These are phyloP conservation scores for Nannoperca obscura DNA, from an alignment of 2,797 vertebrate genomes.

Conservation along the genomic window DNA sequence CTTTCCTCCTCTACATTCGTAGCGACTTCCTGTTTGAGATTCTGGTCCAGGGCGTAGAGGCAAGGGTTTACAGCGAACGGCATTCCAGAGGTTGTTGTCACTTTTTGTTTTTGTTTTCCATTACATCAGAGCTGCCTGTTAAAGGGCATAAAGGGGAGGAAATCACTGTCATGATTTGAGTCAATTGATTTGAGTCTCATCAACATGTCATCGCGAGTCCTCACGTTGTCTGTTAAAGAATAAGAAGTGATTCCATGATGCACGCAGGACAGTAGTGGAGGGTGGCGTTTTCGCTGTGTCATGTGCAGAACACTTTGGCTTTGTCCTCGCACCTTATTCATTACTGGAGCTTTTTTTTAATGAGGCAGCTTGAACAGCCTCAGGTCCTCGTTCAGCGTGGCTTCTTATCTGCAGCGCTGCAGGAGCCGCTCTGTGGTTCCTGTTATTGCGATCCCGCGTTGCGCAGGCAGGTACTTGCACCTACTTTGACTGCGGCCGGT, in stretches of 20 bases:
- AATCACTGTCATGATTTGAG: slow-evolving; percentile 33
- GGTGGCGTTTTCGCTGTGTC: neutral
- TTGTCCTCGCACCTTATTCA: slow-evolving; percentile 47
- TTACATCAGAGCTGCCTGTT: slow-evolving; percentile 43
- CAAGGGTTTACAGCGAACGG: slow-evolving; percentile 10
- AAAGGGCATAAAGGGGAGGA: slow-evolving; percentile 17
- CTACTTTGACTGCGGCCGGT: slow-evolving; percentile 39
- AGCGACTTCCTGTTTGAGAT: slow-evolving; percentile 10
- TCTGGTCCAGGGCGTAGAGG: slow-evolving; percentile 13
- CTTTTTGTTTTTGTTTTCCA: slow-evolving; percentile 60
- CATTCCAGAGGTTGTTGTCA: slow-evolving; percentile 62
- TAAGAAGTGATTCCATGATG: slow-evolving; percentile 5
- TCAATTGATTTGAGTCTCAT: slow-evolving; percentile 16
- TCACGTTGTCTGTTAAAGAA: slow-evolving; percentile 26
- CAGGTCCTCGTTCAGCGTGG: slow-evolving; percentile 59
- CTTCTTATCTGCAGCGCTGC: slow-evolving; percentile 92
- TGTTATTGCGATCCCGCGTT: slow-evolving; percentile 89
- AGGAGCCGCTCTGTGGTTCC: slow-evolving; percentile 90
- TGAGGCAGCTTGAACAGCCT: slow-evolving; percentile 38
- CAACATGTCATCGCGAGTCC: neutral
- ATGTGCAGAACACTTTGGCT: neutral
- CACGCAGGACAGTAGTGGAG: neutral
- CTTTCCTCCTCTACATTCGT: slow-evolving; percentile 37
- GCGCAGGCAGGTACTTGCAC: slow-evolving; percentile 62
- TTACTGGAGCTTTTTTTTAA: slow-evolving; percentile 44